Conservation (phyloP, 2,113 vertebrate genomes). For the Nothoprocta pentlandii region DNA sequence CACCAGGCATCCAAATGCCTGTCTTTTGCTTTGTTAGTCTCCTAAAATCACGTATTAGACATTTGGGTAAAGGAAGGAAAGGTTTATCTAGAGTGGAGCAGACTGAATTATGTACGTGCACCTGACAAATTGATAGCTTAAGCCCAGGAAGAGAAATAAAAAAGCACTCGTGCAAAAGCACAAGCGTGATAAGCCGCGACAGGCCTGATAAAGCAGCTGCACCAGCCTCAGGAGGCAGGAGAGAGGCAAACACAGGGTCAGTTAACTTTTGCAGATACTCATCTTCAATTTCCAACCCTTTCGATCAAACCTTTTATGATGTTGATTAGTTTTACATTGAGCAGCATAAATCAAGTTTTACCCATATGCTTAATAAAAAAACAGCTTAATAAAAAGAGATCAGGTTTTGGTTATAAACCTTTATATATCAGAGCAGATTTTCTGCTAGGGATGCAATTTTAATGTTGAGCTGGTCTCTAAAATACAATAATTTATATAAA, state of each 20-base stretch:
- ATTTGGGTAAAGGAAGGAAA: background rate
- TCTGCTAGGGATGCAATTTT: background rate
- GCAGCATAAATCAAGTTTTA: background rate
- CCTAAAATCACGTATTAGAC: background rate
- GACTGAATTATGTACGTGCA: background rate
- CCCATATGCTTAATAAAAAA: too few species aligned
- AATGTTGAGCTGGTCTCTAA: background rate
- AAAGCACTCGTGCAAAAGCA: background rate
- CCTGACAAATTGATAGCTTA: background rate
- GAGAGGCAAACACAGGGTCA: background rate
- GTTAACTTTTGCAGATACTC: background rate
- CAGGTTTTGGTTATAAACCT: background rate
- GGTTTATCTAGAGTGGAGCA: background rate
- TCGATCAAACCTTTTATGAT: background rate
- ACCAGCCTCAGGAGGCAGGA: accelerated
- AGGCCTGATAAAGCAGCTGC: background rate
- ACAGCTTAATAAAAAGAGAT: background rate
- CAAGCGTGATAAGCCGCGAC: accelerated
- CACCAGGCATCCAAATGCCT: background rate
- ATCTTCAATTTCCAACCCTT: background rate
- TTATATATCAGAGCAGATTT: background rate
- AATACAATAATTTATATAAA: background rate
- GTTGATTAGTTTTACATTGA: background rate
- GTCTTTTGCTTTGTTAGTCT: background rate
- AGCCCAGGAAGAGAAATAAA: background rate